Conservation (phyloP, 2,113 vertebrate species). For the Pterocles gutturalis region DNA sequence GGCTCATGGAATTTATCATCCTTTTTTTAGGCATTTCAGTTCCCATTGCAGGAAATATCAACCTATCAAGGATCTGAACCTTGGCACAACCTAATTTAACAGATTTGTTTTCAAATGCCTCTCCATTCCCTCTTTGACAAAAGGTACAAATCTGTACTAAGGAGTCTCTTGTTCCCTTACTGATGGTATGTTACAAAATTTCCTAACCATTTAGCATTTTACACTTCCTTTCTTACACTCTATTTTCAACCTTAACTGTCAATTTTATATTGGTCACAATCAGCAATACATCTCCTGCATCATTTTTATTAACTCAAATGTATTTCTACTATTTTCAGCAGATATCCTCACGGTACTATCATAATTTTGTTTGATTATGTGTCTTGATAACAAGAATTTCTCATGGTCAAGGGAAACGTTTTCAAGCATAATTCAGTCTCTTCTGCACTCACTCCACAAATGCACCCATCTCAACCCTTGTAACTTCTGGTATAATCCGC, state of each 20-base stretch:
- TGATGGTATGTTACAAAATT: background rate
- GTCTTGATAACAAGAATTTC: background rate
- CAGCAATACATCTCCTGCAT: background rate
- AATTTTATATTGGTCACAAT: background rate
- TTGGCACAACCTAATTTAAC: background rate
- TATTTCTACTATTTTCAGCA: background rate
- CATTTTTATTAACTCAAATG: background rate
- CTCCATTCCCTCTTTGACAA: background rate
- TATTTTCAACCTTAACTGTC: background rate
- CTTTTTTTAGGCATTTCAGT: background rate
- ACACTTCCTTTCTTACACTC: background rate
- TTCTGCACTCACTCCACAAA: background rate
- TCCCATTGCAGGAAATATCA: background rate
- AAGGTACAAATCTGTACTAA: background rate
- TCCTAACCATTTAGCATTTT: background rate
- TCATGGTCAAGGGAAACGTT: background rate
- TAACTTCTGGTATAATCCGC: background rate
- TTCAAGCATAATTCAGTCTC: background rate
- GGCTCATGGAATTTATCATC: background rate
- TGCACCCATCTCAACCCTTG: background rate
- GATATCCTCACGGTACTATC: background rate
- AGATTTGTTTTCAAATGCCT: slow-evolving; percentile 5
- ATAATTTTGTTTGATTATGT: slow-evolving; percentile 5
- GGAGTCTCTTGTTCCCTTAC: background rate
- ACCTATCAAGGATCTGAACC: background rate